Evolutionary conservation across 2,888 invertebrate genomes (phyloP), one percentile per base, ranked within the genome.

Genomic region (Scaptomyza tumidula): DNA sequence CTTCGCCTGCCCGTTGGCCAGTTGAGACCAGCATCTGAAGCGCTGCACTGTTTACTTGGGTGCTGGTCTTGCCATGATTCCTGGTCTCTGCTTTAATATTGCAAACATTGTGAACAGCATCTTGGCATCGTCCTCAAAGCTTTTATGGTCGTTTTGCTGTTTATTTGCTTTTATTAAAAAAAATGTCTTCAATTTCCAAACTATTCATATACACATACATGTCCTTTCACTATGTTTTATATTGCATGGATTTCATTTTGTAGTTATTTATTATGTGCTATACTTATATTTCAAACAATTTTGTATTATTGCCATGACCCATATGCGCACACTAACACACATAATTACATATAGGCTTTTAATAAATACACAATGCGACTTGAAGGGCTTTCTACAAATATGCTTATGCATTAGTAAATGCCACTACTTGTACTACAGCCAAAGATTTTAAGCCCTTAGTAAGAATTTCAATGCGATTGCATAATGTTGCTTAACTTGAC

Each of bases 251-350:
- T 80, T 77, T 71, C 65, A 81, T 77, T 71, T 48, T 62, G 58
- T 56, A 66, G 72, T 85, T 85, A 81, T 84, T 84, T 84, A 86
- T 86, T 82, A 85, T 85, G 82, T 84, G 87, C 71, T 74, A 82
- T 66, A 78, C 61, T 73, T 78, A 69, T 70, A 68, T 78, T 68
- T 69, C 69, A 66, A 48, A 65, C 68, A 71, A 71, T 81, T 76
- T 77, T 16, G 80, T 58, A 44, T 75, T 71, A 72, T 84, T 79
- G 29, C 69, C 58, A 43, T 14, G 6, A 39, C 31, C 33, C 55
- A 14, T 44, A 52, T 50, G 29, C 33, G 27, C 41, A 29, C 29
- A 45, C 11, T 33, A 31, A 11, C 14, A 31, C 35, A 24, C 44
- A 19, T 44, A 24, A 45, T 53, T 27, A 37, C 59, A 48, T 24